Evolutionary conservation across 2,797 vertebrate genomes (phyloP).

Genomic region (Apogon talboti): DNA sequence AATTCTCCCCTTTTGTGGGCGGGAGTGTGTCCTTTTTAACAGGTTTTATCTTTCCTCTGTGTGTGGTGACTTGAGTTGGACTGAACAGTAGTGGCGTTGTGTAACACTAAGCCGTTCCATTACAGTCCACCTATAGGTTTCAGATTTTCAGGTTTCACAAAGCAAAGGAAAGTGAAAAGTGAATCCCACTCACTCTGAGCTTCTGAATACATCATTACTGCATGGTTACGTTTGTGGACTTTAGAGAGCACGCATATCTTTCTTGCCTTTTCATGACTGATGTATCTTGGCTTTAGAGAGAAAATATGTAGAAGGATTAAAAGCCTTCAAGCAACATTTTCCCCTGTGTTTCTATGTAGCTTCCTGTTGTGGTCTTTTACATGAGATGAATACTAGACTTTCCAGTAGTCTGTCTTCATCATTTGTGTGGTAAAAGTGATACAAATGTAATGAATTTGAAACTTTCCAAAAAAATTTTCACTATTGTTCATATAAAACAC

Average conservation of each 20-base stretch:
- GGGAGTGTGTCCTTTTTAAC: slow-evolving; percentile 16
- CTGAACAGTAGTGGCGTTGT: slow-evolving; percentile 51
- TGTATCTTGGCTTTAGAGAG: neutral
- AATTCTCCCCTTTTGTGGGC: slow-evolving; percentile 1
- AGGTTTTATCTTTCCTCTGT: slow-evolving; percentile 24
- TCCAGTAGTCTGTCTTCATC: too few relatives aligned
- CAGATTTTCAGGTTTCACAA: slow-evolving; percentile 8
- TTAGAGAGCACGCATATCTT: neutral
- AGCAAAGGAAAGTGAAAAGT: neutral
- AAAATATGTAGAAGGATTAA: neutral
- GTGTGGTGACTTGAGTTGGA: slow-evolving; percentile 13
- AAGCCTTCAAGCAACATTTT: neutral
- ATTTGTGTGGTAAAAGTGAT: too few relatives aligned
- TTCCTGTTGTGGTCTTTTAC: too few relatives aligned
- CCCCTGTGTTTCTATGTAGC: too few relatives aligned
- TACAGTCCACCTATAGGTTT: slow-evolving; percentile 22
- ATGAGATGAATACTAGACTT: too few relatives aligned
- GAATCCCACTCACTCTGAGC: slow-evolving; percentile 13
- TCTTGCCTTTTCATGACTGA: neutral
- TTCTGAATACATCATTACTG: neutral
- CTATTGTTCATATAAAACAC: too few relatives aligned
- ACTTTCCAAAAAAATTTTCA: too few relatives aligned
- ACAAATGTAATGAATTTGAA: too few relatives aligned
- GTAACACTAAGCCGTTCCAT: slow-evolving; percentile 7
- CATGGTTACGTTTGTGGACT: neutral